phyloP scores from a whole-genome alignment of 2,888 invertebrate genomes.

The Stenichneumon culpator region DNA sequence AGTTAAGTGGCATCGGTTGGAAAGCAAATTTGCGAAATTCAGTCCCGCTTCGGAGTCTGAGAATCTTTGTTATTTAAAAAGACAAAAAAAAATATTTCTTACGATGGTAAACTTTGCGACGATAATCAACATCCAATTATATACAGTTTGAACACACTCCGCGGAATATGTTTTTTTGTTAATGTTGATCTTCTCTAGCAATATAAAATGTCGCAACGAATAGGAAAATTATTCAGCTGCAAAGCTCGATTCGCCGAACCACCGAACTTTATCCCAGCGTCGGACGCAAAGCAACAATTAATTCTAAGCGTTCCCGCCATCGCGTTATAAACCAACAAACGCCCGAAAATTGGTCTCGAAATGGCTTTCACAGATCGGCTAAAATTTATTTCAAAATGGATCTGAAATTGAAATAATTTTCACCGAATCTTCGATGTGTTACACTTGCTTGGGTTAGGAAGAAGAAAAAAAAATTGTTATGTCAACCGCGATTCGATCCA shows the following conservation, averaged over 20 bases:
- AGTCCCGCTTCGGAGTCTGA: neutral
- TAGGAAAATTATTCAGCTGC: neutral
- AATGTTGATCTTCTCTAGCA: constrained; percentile 23
- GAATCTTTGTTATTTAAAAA: neutral
- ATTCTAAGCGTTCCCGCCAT: constrained; percentile 10
- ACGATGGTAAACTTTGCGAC: neutral
- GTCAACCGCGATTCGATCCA: neutral
- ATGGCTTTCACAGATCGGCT: constrained; percentile 74
- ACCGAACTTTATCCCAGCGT: neutral
- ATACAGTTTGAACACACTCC: constrained; percentile 48
- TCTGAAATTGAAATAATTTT: constrained; percentile 84
- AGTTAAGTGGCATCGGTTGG: constrained; percentile 2
- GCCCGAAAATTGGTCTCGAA: constrained; percentile 13
- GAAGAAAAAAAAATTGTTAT: neutral
- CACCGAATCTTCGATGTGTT: constrained; percentile 71
- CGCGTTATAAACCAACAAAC: constrained; percentile 1
- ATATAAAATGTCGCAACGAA: constrained; percentile 13
- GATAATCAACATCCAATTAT: constrained; percentile 41
- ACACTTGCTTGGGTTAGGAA: neutral
- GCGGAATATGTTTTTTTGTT: constrained; percentile 21
- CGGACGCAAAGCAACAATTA: neutral
- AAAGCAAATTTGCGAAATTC: constrained; percentile 21
- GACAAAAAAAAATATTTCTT: neutral
- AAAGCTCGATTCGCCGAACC: constrained; percentile 20
- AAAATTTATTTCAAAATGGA: constrained; percentile 85